phyloP scores from a whole-genome alignment of 2,888 invertebrate species.

The Erpobdella octoculata region DNA sequence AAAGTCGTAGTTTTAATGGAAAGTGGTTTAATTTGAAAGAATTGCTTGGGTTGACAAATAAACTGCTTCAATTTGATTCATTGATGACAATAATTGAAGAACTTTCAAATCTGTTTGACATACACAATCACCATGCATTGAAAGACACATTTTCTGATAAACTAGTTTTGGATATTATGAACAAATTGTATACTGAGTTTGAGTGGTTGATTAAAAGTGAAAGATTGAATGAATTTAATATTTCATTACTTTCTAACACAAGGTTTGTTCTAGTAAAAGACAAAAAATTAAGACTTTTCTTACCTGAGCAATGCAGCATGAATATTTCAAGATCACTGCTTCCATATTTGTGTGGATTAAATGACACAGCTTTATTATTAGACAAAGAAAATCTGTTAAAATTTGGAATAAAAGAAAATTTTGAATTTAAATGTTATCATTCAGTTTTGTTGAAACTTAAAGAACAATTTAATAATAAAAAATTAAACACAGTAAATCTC shows the following conservation, averaged over 20 bases:
- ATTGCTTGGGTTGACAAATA: slow-evolving; percentile 4
- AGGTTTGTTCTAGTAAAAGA: slow-evolving; percentile 1
- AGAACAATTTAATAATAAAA: neutral
- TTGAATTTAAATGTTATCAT: too few species aligned
- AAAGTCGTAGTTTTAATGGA: neutral
- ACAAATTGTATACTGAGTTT: neutral
- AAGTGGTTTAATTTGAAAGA: neutral
- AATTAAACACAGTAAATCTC: neutral
- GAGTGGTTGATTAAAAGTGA: neutral
- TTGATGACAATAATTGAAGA: neutral
- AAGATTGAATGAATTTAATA: neutral
- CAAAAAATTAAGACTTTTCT: neutral
- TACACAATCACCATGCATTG: neutral
- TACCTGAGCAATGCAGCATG: neutral
- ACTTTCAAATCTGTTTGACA: slow-evolving; percentile 12
- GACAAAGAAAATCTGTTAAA: neutral
- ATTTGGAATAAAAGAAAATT: slow-evolving; percentile 6
- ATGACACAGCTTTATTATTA: too few species aligned
- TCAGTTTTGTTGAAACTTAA: too few species aligned
- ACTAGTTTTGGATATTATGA: neutral
- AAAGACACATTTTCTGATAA: neutral
- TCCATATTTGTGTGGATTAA: slow-evolving; percentile 9
- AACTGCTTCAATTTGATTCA: slow-evolving; percentile 7
- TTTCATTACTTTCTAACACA: neutral
- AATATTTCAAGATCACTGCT: slow-evolving; percentile 13